Percentiles rank a stretch among this genome's conserved stretches.
These are phyloP conservation scores for Auanema sp. DNA, from an alignment of 2,888 invertebrate genomes.

Conservation along the genomic window DNA sequence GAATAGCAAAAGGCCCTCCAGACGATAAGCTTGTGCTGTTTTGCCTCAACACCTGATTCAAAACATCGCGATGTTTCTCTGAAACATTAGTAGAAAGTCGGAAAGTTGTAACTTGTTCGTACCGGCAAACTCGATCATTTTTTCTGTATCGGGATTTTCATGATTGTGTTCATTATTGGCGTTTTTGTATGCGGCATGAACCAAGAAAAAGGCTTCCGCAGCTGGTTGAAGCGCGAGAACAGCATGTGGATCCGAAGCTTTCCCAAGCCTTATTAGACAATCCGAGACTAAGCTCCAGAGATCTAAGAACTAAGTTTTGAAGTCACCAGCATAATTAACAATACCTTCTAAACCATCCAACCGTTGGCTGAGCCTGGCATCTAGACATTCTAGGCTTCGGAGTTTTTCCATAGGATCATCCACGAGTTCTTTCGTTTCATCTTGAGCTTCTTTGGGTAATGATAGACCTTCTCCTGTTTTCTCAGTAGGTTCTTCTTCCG, in stretches of 20 bases:
- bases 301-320: slow-evolving; percentile 1
- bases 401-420: slow-evolving; percentile 7
- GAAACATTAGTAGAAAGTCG: slow-evolving; percentile 22
- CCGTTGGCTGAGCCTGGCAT: slow-evolving; percentile 9
- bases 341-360: slow-evolving; percentile 11
- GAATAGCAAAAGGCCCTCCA: slow-evolving; percentile 83
- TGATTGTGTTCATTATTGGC: slow-evolving; percentile 23
- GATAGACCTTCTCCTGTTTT: not conserved
- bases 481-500: not conserved
- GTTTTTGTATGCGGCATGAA: slow-evolving; percentile 72
- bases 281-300: slow-evolving; percentile 80
- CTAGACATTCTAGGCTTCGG: slow-evolving; percentile 12
- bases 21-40: slow-evolving; percentile 56
- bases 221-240: slow-evolving; percentile 83
- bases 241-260: slow-evolving; percentile 83
- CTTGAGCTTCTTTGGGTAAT: slow-evolving; percentile 2
- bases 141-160: slow-evolving; percentile 73
- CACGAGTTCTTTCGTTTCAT: not conserved
- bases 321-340: not conserved
- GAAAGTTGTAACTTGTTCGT: not conserved
- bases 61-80: slow-evolving; percentile 83
- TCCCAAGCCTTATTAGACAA: slow-evolving; percentile 78
- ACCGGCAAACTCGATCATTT: slow-evolving; percentile 81
- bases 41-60: slow-evolving; percentile 85
- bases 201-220: slow-evolving; percentile 86